Evolutionary conservation across 2,113 vertebrate species (phyloP), one percentile per base, ranked within the genome.

Genomic region (Megaceryle maxima): DNA sequence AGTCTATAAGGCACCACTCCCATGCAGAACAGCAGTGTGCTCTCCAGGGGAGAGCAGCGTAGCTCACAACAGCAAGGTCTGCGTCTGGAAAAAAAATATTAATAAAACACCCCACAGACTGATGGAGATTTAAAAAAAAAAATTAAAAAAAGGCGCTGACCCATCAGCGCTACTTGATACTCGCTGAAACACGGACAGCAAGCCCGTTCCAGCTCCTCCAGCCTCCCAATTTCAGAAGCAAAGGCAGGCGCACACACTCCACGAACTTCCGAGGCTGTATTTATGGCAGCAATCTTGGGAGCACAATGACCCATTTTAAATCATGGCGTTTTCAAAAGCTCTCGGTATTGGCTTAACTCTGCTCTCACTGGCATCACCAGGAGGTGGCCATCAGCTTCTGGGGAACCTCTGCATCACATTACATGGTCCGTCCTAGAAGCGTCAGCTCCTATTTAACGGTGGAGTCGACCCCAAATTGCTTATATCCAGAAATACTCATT

Each of bases 221-320:
- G 83, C 3, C 60, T 84, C 73, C 50, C 4, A 33, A 56, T 66
- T 77, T 70, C 92, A 43, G 84, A 75, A 94, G 92, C 50, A 63
- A 18, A 85, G 62, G 31, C 81, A 79, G 77, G 77, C 21, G 4
- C 11, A 5, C 75, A 91, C 5, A 4, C 84, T 87, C 88, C 69
- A 0, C 68, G 16, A 51, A 10, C 62, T 25, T 33, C 93, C 43
- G 82, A 50, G 76, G 56, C 83, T 87, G 83, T 57, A 63, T 77
- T 95, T 88, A 60, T 46, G 44, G 92, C 89, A 92, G 87, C 85
- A 59, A 25, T 39, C 88, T 16, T 64, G 76, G 79, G 73, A 95
- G 88, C 73, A 90, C 88, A 93, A 90, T 72, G 88, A 88, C 85
- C 83, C 73, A 29, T 81, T 90, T 94, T 48, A 64, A 90, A 92